These are phyloP conservation scores for Apamea epomidion DNA, from an alignment of 2,888 invertebrate genomes.

Conservation along the genomic window DNA sequence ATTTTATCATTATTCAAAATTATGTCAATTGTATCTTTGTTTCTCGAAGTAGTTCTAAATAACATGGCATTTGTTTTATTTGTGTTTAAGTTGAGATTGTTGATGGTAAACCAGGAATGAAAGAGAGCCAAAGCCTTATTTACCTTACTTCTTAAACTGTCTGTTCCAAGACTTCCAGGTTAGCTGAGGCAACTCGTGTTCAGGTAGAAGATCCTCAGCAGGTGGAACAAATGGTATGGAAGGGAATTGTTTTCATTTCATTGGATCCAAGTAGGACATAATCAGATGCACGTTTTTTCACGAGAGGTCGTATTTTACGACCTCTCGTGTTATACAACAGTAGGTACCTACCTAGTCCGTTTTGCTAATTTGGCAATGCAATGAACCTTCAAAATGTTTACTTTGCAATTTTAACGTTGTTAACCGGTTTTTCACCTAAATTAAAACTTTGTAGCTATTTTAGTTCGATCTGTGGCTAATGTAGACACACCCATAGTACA, in stretches of 20 bases:
- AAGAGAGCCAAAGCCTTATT: too few species aligned
- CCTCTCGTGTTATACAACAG: not conserved
- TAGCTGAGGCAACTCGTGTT: too few species aligned
- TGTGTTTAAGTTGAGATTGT: too few species aligned
- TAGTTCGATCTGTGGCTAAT: not conserved
- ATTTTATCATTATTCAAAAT: too few species aligned
- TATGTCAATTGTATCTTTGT: too few species aligned
- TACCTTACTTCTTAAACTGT: too few species aligned
- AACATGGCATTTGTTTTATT: too few species aligned
- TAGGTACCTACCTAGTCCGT: not conserved
- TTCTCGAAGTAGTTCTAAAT: too few species aligned
- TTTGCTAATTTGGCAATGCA: not conserved
- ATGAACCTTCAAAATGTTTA: constrained; percentile 5
- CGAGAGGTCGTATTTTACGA: too few species aligned
- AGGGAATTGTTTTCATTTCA: not conserved
- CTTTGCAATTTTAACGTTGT: not conserved
- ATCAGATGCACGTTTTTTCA: too few species aligned
- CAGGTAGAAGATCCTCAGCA: not conserved
- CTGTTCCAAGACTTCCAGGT: not conserved
- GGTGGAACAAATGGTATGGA: not conserved
- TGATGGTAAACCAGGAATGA: too few species aligned
- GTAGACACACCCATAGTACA: constrained; percentile 24
- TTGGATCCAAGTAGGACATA: too few species aligned
- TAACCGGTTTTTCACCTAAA: not conserved
- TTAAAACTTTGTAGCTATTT: constrained; percentile 30